These are phyloP conservation scores for Electrona antarctica DNA, from an alignment of 2,113 vertebrate species.

Conservation along the genomic window DNA sequence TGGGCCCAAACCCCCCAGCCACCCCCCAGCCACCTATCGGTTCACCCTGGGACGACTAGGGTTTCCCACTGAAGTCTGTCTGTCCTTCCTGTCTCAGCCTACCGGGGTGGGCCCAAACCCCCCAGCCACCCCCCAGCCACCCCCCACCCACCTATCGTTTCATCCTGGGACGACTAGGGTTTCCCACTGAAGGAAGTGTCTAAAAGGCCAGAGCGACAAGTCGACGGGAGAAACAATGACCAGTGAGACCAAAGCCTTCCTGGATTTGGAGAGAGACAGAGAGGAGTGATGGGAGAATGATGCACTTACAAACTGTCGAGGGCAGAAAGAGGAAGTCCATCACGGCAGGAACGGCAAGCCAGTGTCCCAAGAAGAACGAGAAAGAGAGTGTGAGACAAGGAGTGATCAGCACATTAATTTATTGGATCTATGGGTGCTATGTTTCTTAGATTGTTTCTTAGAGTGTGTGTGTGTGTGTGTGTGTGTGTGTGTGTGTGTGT, in stretches of 20 bases:
- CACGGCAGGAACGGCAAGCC: constrained; percentile 35
- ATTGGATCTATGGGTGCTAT: constrained; percentile 8
- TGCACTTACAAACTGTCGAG: constrained; percentile 83
- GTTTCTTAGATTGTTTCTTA: too few species aligned
- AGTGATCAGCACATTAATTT: neutral
- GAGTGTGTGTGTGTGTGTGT: too few species aligned
- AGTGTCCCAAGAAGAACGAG: constrained; percentile 20
- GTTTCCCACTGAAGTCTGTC: constrained; percentile 50
- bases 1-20: constrained; percentile 19
- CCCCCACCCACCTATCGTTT: constrained; percentile 41
- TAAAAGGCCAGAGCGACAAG: constrained; percentile 28
- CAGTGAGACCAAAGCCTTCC: constrained; percentile 41
- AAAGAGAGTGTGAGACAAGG: constrained; percentile 17
- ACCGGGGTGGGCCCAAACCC: constrained; percentile 32
- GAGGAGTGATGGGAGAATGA: constrained; percentile 68
- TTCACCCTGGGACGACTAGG: constrained; percentile 45
- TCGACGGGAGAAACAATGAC: constrained; percentile 51
- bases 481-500: too few species aligned
- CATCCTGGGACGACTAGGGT: constrained; percentile 38
- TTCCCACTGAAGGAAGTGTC: constrained; percentile 51
- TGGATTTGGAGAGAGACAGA: constrained; percentile 42
- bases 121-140: constrained; percentile 4
- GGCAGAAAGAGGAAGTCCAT: constrained; percentile 56
- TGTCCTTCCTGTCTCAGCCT: constrained; percentile 57
- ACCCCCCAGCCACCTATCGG: constrained; percentile 27